These are phyloP conservation scores for Drosophila anceps DNA, from an alignment of 2,888 invertebrate species.

Conservation along the genomic window DNA sequence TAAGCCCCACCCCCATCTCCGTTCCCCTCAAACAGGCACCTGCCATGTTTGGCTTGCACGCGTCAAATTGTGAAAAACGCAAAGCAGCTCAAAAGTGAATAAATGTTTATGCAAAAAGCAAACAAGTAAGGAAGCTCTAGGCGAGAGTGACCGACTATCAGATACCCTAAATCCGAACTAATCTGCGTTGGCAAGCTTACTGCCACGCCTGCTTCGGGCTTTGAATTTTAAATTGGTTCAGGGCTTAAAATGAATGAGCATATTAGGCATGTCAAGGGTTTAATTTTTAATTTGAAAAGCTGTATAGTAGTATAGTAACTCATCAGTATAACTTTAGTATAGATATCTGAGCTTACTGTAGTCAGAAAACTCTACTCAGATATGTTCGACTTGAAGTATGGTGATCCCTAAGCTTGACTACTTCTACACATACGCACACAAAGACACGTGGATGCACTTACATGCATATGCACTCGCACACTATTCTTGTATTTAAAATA, in stretches of 20 bases:
- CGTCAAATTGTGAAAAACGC: slow-evolving; percentile 48
- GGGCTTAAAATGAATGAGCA: no score
- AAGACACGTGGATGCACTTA: not conserved
- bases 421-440: not conserved
- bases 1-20: not conserved
- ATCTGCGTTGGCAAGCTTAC: not conserved
- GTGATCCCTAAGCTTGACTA: not conserved
- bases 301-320: no score
- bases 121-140: not conserved
- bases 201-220: not conserved
- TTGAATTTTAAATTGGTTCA: no score
- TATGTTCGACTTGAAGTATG: not conserved
- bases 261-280: no score
- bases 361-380: no score
- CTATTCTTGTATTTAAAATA: no score
- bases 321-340: no score
- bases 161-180: not conserved
- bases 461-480: not conserved
- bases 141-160: not conserved
- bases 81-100: slow-evolving; percentile 36
- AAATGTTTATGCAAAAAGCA: not conserved
- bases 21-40: not conserved
- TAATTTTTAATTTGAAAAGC: no score
- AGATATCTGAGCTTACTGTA: no score
- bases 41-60: slow-evolving; percentile 64